Base-by-base conservation (phyloP, 2,113 vertebrate species). In the Laterallus jamaicensis region DNA sequence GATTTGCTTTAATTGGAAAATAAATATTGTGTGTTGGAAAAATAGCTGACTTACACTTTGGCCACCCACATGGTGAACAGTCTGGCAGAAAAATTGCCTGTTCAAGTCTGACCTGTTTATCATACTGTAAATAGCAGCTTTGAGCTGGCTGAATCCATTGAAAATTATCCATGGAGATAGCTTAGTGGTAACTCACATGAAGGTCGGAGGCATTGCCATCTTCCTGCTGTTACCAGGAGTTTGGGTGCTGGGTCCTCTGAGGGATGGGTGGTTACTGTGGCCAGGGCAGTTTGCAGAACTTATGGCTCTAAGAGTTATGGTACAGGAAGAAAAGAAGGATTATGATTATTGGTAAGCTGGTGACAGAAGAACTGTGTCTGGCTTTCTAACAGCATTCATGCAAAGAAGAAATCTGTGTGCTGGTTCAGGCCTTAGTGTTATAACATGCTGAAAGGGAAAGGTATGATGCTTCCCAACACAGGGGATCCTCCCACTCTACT, bases 1-100 rank as follows among this genome's bases (percentile, higher is more conserved):
- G 92, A 78, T 87, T 88, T 88, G 87, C 87, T 96, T 89, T 93
- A 94, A 95, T 92, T 95, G 86, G 90, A 96, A 96, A 89, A 95
- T 95, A 96, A 96, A 96, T 85, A 93, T 58, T 67, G 50, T 94
- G 91, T 94, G 93, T 83, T 93, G 97, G 77, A 74, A 93, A 92
- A 94, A 92, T 6, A 93, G 92, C 44, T 90, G 94, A 79, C 73
- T 92, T 87, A 7, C 44, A 15, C 70, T 73, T 37, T 73, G 95
- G 74, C 95, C 93, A 97, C 97, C 95, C 96, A 94, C 89, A 15
- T 64, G 92, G 88, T 67, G 78, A 69, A 71, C 52, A 39, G 68
- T 56, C 90, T 95, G 84, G 81, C 91, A 86, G 81, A 28, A 86
- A 58, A 92, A 88, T 44, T 44, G 14, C 82, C 92, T 76, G 21